Conservation (phyloP, 1,140 invertebrate genomes). For the Chironomus striatipennis region DNA sequence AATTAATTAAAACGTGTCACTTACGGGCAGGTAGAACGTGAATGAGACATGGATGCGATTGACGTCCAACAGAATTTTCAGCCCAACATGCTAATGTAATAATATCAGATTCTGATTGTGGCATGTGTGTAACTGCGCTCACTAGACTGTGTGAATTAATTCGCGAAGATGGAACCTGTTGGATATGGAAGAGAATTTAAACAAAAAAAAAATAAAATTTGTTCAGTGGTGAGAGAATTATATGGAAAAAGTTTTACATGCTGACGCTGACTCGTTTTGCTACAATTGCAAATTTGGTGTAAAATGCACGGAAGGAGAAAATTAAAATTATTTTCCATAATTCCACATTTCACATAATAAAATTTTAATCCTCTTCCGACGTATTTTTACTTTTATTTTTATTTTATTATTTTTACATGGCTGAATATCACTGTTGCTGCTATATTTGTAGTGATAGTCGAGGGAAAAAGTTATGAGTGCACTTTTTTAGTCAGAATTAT, state of each 20-base stretch:
- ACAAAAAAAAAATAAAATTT: no score
- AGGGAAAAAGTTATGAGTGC: no score
- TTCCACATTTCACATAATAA: slow-evolving; percentile 9
- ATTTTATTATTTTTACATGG: slow-evolving; percentile 22
- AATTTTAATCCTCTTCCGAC: slow-evolving; percentile 3
- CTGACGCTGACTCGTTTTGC: no score
- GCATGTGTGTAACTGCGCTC: slow-evolving; percentile 58
- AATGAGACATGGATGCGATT: slow-evolving; percentile 70
- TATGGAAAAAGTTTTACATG: no score
- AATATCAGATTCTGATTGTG: slow-evolving; percentile 56
- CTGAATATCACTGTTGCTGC: slow-evolving; percentile 22
- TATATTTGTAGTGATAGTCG: not conserved
- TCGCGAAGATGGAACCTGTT: slow-evolving; percentile 45
- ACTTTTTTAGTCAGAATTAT: no score
- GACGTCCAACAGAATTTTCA: slow-evolving; percentile 69
- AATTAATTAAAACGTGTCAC: not conserved
- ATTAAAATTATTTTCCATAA: slow-evolving; percentile 18
- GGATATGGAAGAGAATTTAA: slow-evolving; percentile 27
- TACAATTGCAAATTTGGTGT: not conserved
- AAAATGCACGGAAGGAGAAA: not conserved
- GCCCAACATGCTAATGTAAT: slow-evolving; percentile 81
- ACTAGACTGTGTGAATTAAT: slow-evolving; percentile 53
- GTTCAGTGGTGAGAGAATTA: no score
- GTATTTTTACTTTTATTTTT: not conserved
- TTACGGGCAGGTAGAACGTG: slow-evolving; percentile 73